Evolutionary conservation across 2,797 vertebrate genomes (phyloP), one percentile per base, ranked within the genome.

Genomic region (Odontamblyopus rebecca): DNA sequence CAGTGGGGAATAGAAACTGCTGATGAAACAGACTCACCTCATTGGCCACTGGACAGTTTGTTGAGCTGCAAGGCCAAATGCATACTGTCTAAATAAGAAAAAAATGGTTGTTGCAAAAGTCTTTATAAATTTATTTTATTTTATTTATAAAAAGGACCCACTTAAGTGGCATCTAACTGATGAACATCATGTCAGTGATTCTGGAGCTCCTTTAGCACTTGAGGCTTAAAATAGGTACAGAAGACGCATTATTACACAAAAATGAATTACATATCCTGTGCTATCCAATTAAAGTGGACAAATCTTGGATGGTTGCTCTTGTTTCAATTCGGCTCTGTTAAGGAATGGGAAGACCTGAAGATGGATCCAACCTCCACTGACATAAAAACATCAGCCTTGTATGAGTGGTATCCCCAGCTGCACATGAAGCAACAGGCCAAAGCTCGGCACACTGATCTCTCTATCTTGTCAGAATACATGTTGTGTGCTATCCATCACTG

Each of bases 401-500:
- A 65, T 84, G 79, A 85, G 75, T 53, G 69, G 67, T 71, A 68
- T 86, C 82, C 81, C 82, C 77, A 82, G 85, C 87, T 80, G 79
- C 6, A 15, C 1, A 53, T 54, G 80, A 78, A 81, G 79, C 81
- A 82, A 75, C 75, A 67, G 68, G 79, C 81, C 77, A 80, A 85
- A 71, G 83, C 77, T 78, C 71, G 44, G 62, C 85, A 75, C 73
- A 72, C 83, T 85, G 92, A 90, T 88, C 82, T 91, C 90, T 91
- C 84, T 82, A 86, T 93, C 85, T 85, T 86, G 89, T 91, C 89
- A 76, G 69, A 66, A 76, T 67, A 66, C 81, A 81, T 91, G 78
- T 77, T 82, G 86, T 85, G 86, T 82, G 75, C 81, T 81, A 90
- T 91, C 89, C 84, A 85, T 93, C 90, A 91, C 68, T 50, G 82